Evolutionary conservation across 2,888 invertebrate species (phyloP).

Genomic region (Cosmorhoe ocellata): DNA sequence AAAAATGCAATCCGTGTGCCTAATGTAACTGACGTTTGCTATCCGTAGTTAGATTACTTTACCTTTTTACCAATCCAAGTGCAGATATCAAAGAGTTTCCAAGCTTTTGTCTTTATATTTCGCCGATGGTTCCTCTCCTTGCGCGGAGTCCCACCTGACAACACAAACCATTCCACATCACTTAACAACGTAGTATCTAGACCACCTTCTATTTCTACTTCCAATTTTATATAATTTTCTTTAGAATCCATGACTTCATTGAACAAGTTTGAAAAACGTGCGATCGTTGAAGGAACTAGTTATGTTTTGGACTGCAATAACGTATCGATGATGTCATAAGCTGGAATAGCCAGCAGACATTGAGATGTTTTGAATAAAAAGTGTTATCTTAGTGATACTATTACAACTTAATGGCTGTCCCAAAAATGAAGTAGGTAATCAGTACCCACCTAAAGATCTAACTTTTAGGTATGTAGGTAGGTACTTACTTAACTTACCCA

Average conservation of each 20-base stretch:
- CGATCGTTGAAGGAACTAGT: constrained; percentile 30
- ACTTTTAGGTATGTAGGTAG: no score
- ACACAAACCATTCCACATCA: constrained; percentile 70
- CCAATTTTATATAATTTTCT: constrained; percentile 51
- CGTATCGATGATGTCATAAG: constrained; percentile 51
- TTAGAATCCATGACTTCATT: constrained; percentile 26
- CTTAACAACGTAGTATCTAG: constrained; percentile 52
- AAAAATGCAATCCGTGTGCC: no score
- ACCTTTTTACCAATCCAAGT: constrained; percentile 77
- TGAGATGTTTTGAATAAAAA: constrained; percentile 37
- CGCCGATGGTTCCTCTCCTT: constrained; percentile 58
- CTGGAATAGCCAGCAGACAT: constrained; percentile 47
- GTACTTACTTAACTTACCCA: no score
- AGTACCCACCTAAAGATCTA: no score
- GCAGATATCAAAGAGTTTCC: constrained; percentile 67
- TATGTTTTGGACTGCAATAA: constrained; percentile 23
- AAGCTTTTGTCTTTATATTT: constrained; percentile 54
- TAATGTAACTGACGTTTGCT: no score
- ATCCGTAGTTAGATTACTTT: no score
- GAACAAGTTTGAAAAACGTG: constrained; percentile 1
- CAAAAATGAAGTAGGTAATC: no score
- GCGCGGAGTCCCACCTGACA: constrained; percentile 67
- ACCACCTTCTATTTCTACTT: constrained; percentile 64
- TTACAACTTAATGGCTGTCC: not conserved
- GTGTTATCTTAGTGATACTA: constrained; percentile 48